Evolutionary conservation across 2,113 vertebrate species (phyloP), one percentile per base, ranked within the genome.

Genomic region (Bos indicus): DNA sequence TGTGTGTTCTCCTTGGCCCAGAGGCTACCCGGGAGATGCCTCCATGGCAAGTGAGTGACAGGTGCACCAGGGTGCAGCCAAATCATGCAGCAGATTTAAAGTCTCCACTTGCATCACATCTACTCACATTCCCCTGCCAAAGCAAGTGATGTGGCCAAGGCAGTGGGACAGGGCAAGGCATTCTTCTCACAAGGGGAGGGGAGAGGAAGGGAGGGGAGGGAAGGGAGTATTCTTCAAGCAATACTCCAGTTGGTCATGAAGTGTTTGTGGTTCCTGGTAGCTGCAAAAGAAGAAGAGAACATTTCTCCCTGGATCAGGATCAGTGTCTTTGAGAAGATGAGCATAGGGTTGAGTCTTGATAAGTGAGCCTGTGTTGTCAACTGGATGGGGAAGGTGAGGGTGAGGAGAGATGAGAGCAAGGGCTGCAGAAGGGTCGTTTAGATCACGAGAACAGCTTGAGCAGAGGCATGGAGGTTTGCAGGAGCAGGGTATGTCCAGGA

Each of bases 21-120:
- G 81, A 92, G 52, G 16, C 85, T 71, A 15, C n/a, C 16, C 60
- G 64, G n/a, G 88, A 59, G 17, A 80, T 64, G 21, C 85, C 28
- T 88, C 86, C 51, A 51, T 74, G 59, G 89, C 80, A 60, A 48
- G 60, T 33, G 84, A 88, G 33, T 71, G 88, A 92, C 97, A 98
- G 98, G 93, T 97, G 94, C 82, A 64, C 40, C 48, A 57, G 92
- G 80, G 51, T 56, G 21, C 81, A 88, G 97, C 88, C 96, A 95
- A 85, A 62, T 36, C 95, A 90, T 43, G 92, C 88, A 88, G 4
- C 17, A 16, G 19, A 19, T 71, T 90, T 83, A 51, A 90, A 85
- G 13, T 92, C 81, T 96, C 88, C n/a, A 43, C 64, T 85, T 85
- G 88, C 30, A 26, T 90, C 36, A 9, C 30, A 9, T 74, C 54